phyloP scores from a whole-genome alignment of 1,140 invertebrate species.

The Plectrocnemia conspersa region DNA sequence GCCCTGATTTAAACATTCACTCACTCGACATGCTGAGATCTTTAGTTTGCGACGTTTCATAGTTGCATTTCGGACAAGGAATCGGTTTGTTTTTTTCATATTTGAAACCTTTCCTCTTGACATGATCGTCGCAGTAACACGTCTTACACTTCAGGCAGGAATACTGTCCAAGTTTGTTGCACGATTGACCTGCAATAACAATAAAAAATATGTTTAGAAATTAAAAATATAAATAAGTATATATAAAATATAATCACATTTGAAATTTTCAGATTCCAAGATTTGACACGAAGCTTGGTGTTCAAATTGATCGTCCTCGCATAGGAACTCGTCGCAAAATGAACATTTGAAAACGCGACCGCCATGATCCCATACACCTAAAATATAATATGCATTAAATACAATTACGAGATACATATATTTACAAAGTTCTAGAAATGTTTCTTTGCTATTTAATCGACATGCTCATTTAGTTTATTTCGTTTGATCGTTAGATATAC shows the following conservation, averaged over 20 bases:
- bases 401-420: too few species aligned
- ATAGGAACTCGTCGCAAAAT: slow-evolving; percentile 85
- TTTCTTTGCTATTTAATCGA: too few species aligned
- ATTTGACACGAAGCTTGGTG: slow-evolving; percentile 97
- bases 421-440: too few species aligned
- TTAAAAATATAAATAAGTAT: slow-evolving; percentile 9
- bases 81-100: slow-evolving; percentile 84
- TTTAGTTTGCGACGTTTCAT: slow-evolving; percentile 86
- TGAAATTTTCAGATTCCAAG: slow-evolving; percentile 86
- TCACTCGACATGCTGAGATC: slow-evolving; percentile 94
- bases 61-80: slow-evolving; percentile 93
- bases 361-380: slow-evolving; percentile 89
- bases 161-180: slow-evolving; percentile 90
- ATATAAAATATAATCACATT: slow-evolving; percentile 63
- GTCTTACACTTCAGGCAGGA: slow-evolving; percentile 92
- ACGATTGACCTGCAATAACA: too few species aligned
- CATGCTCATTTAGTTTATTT: too few species aligned
- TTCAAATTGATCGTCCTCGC: slow-evolving; percentile 98
- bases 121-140: slow-evolving; percentile 96
- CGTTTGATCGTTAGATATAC: too few species aligned
- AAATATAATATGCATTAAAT: slow-evolving; percentile 18
- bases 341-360: slow-evolving; percentile 89
- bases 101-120: slow-evolving; percentile 87
- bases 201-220: not conserved
- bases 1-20: slow-evolving; percentile 39